Conservation (phyloP, 2,888 invertebrate species). For the Tipula unca region DNA sequence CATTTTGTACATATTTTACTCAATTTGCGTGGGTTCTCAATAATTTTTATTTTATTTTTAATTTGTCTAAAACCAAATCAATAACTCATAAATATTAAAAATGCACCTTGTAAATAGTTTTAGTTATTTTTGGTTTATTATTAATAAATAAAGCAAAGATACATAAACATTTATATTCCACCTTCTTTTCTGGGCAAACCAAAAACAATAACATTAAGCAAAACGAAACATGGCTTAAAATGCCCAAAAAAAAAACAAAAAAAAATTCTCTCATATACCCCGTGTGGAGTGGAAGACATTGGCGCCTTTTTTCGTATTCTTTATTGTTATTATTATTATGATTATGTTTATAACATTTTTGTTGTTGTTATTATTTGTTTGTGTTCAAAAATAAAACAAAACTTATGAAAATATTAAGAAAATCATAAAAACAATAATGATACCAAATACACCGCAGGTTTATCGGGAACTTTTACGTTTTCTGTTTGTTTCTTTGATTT, state of each 20-base stretch:
- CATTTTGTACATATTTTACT: background rate
- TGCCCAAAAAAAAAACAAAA: background rate
- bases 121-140: background rate
- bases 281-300: conserved; percentile 14
- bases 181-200: background rate
- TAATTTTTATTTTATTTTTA: background rate
- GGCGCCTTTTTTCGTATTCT: background rate
- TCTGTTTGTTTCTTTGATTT: background rate
- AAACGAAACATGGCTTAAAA: conserved; percentile 1
- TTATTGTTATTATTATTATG: background rate
- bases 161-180: background rate
- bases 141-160: background rate
- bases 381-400: background rate
- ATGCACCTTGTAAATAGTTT: conserved; percentile 8
- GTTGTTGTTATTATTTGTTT: background rate
- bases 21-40: background rate
- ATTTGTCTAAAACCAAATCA: background rate
- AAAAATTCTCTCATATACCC: background rate
- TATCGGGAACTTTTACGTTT: background rate
- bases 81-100: background rate
- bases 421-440: background rate
- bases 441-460: background rate
- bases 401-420: background rate
- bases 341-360: background rate
- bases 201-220: background rate